Evolutionary conservation across 2,113 vertebrate species (phyloP).

Genomic region (Tupaia chinensis): DNA sequence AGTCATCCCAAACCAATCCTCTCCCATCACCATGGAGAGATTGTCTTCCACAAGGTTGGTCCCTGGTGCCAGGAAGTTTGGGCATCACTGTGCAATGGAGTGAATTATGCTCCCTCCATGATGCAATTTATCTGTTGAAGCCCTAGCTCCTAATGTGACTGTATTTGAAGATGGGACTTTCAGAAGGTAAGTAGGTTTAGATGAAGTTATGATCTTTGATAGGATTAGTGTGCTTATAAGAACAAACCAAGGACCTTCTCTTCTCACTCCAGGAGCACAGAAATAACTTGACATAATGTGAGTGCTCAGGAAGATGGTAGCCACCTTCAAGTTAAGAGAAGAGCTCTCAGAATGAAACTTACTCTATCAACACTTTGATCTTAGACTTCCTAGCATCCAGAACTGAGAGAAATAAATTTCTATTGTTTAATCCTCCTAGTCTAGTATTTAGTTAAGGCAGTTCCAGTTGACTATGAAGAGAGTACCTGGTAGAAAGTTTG

Average conservation of each 20-base stretch:
- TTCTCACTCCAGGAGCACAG: too few species aligned
- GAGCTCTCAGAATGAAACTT: neutral
- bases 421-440: neutral
- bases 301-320: accelerated
- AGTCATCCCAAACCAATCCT: too few species aligned
- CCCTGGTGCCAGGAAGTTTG: too few species aligned
- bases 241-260: neutral
- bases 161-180: neutral
- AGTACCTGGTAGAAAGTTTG: neutral
- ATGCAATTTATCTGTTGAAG: neutral
- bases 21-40: too few species aligned
- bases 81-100: neutral
- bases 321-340: neutral
- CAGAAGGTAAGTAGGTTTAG: neutral
- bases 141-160: neutral
- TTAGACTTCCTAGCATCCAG: too few species aligned
- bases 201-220: neutral
- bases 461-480: neutral
- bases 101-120: neutral
- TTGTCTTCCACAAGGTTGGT: too few species aligned
- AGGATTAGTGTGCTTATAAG: neutral
- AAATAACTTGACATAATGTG: neutral
- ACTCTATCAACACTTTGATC: neutral
- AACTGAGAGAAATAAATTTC: neutral
- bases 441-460: neutral